Percentiles rank a stretch among this genome's conserved stretches.
phyloP scores from a whole-genome alignment of 2,888 invertebrate genomes.

The Elysia crispata region DNA sequence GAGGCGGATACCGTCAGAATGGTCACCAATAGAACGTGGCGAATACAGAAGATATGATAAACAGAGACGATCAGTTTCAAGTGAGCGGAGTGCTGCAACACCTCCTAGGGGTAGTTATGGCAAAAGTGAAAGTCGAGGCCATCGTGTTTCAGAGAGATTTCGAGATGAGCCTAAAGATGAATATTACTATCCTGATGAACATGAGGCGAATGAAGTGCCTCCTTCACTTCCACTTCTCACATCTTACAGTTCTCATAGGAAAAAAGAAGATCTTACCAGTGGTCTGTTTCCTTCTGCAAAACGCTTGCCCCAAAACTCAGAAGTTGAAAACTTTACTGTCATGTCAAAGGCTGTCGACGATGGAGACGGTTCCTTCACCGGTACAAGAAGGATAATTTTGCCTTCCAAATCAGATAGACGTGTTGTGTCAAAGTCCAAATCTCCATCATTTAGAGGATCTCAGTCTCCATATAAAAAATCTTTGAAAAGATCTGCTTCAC shows the following conservation, averaged over 20 bases:
- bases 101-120: background rate
- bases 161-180: slow-evolving; percentile 35
- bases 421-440: slow-evolving; percentile 25
- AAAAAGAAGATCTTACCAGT: slow-evolving; percentile 21
- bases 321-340: slow-evolving; percentile 44
- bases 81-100: slow-evolving; percentile 12
- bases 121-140: background rate
- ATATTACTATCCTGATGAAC: slow-evolving; percentile 41
- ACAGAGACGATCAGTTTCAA: background rate
- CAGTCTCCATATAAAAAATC: slow-evolving; percentile 11
- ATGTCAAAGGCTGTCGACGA: slow-evolving; percentile 30
- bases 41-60: background rate
- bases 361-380: slow-evolving; percentile 12
- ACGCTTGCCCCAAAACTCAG: background rate
- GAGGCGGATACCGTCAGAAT: no score
- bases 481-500: slow-evolving; percentile 36
- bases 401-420: slow-evolving; percentile 31
- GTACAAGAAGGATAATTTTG: slow-evolving; percentile 37
- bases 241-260: slow-evolving; percentile 2
- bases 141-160: slow-evolving; percentile 26
- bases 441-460: slow-evolving; percentile 21
- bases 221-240: slow-evolving; percentile 6
- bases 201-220: slow-evolving; percentile 2
- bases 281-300: background rate
- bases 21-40: no score